A percentile compares a stretch with the other conserved stretches of the same genome.
Evolutionary conservation across 2,113 vertebrate genomes (phyloP).

Genomic region (Vanacampus margaritifer): DNA sequence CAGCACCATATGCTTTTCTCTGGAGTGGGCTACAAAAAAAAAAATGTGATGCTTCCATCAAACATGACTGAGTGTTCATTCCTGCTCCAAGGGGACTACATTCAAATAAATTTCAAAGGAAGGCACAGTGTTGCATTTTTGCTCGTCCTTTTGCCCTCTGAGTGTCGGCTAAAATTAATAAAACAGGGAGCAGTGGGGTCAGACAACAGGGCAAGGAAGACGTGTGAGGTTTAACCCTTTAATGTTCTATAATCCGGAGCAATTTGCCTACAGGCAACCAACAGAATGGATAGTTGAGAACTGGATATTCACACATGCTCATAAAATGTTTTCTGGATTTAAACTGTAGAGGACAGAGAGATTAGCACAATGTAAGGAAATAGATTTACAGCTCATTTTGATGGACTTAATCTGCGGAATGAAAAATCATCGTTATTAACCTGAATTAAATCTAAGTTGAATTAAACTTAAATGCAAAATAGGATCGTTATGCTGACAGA

Average conservation of each 20-base stretch:
- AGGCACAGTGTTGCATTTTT: slow-evolving; percentile 22
- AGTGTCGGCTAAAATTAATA: slow-evolving; percentile 23
- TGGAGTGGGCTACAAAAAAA: slow-evolving; percentile 1
- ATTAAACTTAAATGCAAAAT: not conserved
- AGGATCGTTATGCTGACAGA: not conserved
- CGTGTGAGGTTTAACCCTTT: slow-evolving; percentile 31
- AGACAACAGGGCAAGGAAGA: slow-evolving; percentile 24
- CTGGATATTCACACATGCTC: not conserved
- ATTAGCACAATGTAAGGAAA: not conserved
- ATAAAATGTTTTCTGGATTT: too few relatives aligned
- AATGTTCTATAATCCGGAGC: slow-evolving; percentile 18
- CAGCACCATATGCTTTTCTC: slow-evolving; percentile 13
- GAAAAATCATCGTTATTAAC: not conserved
- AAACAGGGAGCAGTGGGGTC: slow-evolving; percentile 33
- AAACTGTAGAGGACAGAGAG: not conserved
- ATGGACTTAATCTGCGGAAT: not conserved
- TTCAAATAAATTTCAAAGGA: slow-evolving; percentile 22
- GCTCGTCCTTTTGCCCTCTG: slow-evolving; percentile 13
- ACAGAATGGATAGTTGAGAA: not conserved
- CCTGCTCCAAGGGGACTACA: not conserved
- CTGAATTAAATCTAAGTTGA: not conserved
- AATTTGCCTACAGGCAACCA: not conserved
- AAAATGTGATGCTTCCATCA: slow-evolving; percentile 24
- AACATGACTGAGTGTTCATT: slow-evolving; percentile 14
- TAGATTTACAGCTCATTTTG: not conserved